Conservation (phyloP, 2,797 vertebrate genomes). For the Erethizon dorsatum region DNA sequence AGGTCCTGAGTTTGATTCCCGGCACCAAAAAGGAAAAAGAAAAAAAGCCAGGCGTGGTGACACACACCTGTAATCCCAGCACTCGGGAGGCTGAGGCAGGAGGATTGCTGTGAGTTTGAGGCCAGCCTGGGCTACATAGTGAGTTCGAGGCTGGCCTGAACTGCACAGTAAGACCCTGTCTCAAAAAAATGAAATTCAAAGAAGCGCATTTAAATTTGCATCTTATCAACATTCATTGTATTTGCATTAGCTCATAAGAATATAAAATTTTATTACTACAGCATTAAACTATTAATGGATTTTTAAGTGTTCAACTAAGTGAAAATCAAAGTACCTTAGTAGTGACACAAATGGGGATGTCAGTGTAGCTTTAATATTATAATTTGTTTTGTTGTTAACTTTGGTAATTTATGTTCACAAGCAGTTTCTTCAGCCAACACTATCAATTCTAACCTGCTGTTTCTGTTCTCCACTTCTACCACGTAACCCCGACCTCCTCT, state of each 20-base stretch:
- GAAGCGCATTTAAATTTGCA: background rate
- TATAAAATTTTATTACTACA: slow-evolving; percentile 29
- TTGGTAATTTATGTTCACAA: background rate
- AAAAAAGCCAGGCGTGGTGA: background rate
- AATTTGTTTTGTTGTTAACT: background rate
- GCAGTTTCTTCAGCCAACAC: background rate
- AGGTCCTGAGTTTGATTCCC: too few relatives aligned
- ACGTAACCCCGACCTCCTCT: background rate
- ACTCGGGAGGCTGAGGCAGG: background rate
- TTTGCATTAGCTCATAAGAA: background rate
- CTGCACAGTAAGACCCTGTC: background rate
- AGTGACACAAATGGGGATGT: background rate
- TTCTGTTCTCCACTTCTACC: background rate
- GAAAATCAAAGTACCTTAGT: slow-evolving; percentile 37
- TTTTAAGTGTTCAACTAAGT: background rate
- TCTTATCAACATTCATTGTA: background rate
- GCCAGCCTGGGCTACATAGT: background rate
- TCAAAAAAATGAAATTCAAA: background rate
- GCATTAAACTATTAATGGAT: background rate
- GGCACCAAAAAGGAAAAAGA: background rate
- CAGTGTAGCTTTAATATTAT: background rate
- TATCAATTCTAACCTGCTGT: background rate
- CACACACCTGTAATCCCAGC: background rate
- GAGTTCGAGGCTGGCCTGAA: background rate
- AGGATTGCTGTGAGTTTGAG: background rate